Base-by-base conservation (phyloP, 1,140 invertebrate species). In the Saccostrea cuccullata region DNA sequence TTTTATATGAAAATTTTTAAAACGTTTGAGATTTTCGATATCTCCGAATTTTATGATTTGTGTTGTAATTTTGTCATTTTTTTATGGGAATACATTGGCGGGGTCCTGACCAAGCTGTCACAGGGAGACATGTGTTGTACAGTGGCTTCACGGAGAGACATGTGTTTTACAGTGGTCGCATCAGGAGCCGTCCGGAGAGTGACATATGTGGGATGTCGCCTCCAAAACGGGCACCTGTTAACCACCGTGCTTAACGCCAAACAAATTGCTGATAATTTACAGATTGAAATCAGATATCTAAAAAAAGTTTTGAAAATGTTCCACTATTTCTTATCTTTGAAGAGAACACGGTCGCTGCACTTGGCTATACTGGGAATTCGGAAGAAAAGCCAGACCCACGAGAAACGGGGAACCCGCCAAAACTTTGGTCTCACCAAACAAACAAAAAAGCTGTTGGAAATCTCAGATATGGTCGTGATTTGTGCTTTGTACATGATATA, bases 301-400 rank as follows among this genome's bases (percentile, higher is more conserved):
- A 77, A 77, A n/a, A 77, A 77, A 77, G 70, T 77, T 77, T 77
- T 77, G 70, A 77, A 77, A 77, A 77, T 77, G 70, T 77, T 77
- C 26, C 70, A 77, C 70, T 26, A 77, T 77, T 77, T 36, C 70
- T 77, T 77, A 77, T 77, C 70, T 77, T 77, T 77, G 70, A 77
- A 36, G 30, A 77, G 70, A 77, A 77, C 70, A 77, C 70, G 70
- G 70, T 77, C 70, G 70, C 70, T 77, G 70, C 70, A 77, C 70
- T 77, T 77, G 23, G 26, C 70, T 77, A 77, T 77, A 77, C 70
- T 77, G 70, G 70, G 70, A 77, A 77, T 30, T 77, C 13, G 70
- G 70, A 77, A 77, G 13, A 11, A 36, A 77, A 77, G 70, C 26
- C 70, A 30, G 70, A 36, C 70, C 70, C 70, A 77, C 70, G 70